phyloP scores from a whole-genome alignment of 1,140 invertebrate species.

The Diplogasteroides magnus region DNA sequence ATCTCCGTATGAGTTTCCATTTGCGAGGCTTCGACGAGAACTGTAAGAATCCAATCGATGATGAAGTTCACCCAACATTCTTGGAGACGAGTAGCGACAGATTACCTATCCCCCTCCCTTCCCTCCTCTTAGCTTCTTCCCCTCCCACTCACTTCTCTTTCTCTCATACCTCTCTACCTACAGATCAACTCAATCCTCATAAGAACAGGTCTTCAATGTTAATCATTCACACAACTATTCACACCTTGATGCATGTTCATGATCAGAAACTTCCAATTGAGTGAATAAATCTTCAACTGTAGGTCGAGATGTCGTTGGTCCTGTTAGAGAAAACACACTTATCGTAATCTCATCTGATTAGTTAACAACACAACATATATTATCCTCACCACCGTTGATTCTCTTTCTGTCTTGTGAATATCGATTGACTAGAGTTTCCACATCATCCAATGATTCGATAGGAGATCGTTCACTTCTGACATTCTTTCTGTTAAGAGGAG shows the following conservation, averaged over 20 bases:
- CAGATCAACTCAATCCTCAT: conserved; percentile 10
- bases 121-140: conserved; percentile 3
- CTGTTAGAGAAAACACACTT: conserved; percentile 9
- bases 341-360: conserved; percentile 7
- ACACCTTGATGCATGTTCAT: not conserved
- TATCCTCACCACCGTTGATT: conserved; percentile 5
- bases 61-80: conserved; percentile 6
- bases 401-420: not conserved
- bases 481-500: not conserved
- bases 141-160: not conserved
- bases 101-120: conserved; percentile 1
- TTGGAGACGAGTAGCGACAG: conserved; percentile 13
- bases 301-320: conserved; percentile 19
- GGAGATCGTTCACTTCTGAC: not conserved
- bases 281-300: conserved; percentile 28
- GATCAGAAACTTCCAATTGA: conserved; percentile 21
- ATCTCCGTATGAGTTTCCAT: not conserved
- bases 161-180: not conserved
- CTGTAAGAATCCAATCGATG: not conserved
- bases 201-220: not conserved
- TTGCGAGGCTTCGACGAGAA: not conserved
- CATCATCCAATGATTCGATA: conserved; percentile 10
- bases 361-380: not conserved
- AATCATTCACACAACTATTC: conserved; percentile 1
- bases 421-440: not conserved